phyloP scores from a whole-genome alignment of 1,140 invertebrate species.

The Drosophila micromelanica region DNA sequence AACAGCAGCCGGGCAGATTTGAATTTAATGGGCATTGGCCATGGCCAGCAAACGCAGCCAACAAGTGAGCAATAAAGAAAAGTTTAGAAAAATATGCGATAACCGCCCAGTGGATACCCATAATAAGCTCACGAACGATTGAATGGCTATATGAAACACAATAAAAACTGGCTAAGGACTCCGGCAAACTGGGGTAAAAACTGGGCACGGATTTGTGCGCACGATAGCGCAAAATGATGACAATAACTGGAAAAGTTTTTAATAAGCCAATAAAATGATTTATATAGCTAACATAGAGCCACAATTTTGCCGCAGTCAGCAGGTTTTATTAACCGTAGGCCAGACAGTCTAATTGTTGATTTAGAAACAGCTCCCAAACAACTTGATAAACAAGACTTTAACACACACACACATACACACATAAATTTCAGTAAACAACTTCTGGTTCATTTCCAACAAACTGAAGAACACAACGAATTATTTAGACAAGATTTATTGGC shows the following conservation, averaged over 20 bases:
- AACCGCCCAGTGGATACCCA: slow-evolving; percentile 38
- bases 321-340: slow-evolving; percentile 32
- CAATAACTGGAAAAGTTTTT: slow-evolving; percentile 84
- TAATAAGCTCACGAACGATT: slow-evolving; percentile 80
- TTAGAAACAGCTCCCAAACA: slow-evolving; percentile 39
- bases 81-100: slow-evolving; percentile 82
- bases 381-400: slow-evolving; percentile 56
- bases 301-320: slow-evolving; percentile 30
- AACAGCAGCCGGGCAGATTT: slow-evolving; percentile 69
- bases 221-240: slow-evolving; percentile 83
- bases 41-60: slow-evolving; percentile 38
- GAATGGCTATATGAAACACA: slow-evolving; percentile 73
- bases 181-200: slow-evolving; percentile 29
- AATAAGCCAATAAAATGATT: slow-evolving; percentile 84
- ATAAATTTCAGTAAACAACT: slow-evolving; percentile 22
- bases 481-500: slow-evolving; percentile 24
- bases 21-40: slow-evolving; percentile 71
- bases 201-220: slow-evolving; percentile 79
- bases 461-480: slow-evolving; percentile 56
- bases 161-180: slow-evolving; percentile 46
- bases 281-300: slow-evolving; percentile 64
- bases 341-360: slow-evolving; percentile 43
- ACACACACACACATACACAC: slow-evolving; percentile 19
- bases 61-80: slow-evolving; percentile 83
- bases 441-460: neutral